A percentile compares a stretch with the other conserved stretches of the same genome.
phyloP scores from a whole-genome alignment of 2,113 vertebrate genomes.

The Charina bottae region DNA sequence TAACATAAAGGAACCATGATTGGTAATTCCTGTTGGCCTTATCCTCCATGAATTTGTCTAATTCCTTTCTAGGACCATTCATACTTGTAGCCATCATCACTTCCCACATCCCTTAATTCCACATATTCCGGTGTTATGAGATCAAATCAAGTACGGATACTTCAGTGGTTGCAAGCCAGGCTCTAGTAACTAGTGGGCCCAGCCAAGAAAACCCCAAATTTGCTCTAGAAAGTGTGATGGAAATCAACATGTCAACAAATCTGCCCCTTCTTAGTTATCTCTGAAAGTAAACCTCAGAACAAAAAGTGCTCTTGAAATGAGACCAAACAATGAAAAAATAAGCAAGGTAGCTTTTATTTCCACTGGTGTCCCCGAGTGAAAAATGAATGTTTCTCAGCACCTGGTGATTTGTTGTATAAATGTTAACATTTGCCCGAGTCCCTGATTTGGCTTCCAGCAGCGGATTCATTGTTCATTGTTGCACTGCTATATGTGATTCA shows the following conservation, averaged over 20 bases:
- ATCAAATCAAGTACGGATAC: too few relatives aligned
- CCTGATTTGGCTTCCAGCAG: constrained; percentile 28
- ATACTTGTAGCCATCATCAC: too few relatives aligned
- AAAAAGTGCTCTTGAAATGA: constrained; percentile 25
- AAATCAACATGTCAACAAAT: neutral
- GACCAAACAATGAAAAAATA: constrained; percentile 19
- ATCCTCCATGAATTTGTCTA: too few relatives aligned
- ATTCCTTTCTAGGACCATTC: too few relatives aligned
- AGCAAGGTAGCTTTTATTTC: constrained; percentile 32
- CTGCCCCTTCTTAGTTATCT: neutral
- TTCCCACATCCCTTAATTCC: too few relatives aligned
- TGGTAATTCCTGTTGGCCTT: too few relatives aligned
- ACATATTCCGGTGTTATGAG: too few relatives aligned
- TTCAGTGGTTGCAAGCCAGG: too few relatives aligned
- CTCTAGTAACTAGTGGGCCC: neutral
- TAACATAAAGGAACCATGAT: too few relatives aligned
- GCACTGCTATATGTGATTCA: constrained; percentile 29
- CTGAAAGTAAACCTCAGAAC: neutral
- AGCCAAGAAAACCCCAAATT: neutral
- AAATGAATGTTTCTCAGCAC: constrained; percentile 33
- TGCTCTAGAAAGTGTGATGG: neutral
- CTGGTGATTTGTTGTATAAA: constrained; percentile 41
- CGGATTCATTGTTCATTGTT: constrained; percentile 36
- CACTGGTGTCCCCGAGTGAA: constrained; percentile 6
- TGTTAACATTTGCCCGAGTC: constrained; percentile 43